phyloP scores from a whole-genome alignment of 2,888 invertebrate species.

The Hedychridium roseum region DNA sequence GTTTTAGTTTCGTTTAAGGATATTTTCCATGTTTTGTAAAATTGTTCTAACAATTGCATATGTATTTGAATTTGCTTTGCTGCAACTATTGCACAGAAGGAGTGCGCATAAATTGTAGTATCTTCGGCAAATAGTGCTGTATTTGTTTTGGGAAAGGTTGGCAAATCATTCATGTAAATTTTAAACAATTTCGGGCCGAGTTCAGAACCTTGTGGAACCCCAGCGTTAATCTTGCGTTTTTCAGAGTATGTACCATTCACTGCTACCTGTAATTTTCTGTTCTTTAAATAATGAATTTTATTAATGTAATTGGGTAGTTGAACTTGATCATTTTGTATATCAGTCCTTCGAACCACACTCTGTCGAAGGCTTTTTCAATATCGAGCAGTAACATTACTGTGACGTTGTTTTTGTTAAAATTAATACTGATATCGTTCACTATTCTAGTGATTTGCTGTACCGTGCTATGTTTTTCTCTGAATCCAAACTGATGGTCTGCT shows the following conservation, averaged over 20 bases:
- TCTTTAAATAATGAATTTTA: conserved; percentile 35
- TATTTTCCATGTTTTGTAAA: no score
- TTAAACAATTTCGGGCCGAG: no score
- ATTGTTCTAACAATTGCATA: no score
- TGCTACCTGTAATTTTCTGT: conserved; percentile 27
- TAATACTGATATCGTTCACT: conserved; percentile 29
- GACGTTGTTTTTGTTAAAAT: conserved; percentile 35
- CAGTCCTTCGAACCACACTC: conserved; percentile 44
- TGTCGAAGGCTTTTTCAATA: conserved; percentile 53
- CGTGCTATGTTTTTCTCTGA: conserved; percentile 41
- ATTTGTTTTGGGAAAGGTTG: no score
- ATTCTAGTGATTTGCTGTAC: conserved; percentile 41
- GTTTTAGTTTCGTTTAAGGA: no score
- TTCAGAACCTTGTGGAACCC: conserved; percentile 20
- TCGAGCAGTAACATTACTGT: conserved; percentile 40
- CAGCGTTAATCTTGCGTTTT: conserved; percentile 15
- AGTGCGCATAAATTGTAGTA: no score
- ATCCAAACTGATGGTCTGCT: conserved; percentile 42
- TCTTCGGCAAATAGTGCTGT: no score
- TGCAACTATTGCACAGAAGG: no score
- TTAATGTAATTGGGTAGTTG: conserved; percentile 25
- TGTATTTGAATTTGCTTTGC: no score
- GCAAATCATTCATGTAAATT: no score
- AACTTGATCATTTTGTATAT: conserved; percentile 38
- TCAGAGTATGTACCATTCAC: conserved; percentile 20